These are phyloP conservation scores for Muscidifurax raptorellus DNA, from an alignment of 1,140 invertebrate species.

Conservation along the genomic window DNA sequence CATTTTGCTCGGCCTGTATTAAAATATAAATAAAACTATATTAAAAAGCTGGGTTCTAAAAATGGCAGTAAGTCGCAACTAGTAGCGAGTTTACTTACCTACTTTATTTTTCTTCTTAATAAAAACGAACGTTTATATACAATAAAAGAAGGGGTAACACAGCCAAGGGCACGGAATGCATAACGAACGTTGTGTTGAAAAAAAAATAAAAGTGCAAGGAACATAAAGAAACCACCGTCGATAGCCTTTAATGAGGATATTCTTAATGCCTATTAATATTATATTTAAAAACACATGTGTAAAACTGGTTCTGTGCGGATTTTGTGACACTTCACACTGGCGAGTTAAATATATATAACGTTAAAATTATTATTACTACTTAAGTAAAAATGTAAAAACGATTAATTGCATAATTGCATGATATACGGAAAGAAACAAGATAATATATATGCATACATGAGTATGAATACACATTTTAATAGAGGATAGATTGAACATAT, in stretches of 20 bases:
- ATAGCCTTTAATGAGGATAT: slow-evolving; percentile 40
- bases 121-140: neutral
- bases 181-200: neutral
- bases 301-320: neutral
- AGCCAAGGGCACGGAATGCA: neutral
- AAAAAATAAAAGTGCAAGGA: neutral
- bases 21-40: no score
- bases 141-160: neutral
- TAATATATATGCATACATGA: neutral
- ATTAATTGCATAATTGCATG: neutral
- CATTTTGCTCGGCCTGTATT: no score
- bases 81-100: neutral
- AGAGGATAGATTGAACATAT: slow-evolving; percentile 2
- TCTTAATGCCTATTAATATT: slow-evolving; percentile 32
- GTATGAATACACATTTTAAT: slow-evolving; percentile 13
- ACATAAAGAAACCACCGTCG: slow-evolving; percentile 30
- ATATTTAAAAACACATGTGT: slow-evolving; percentile 2
- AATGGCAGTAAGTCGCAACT: neutral
- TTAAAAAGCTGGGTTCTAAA: neutral
- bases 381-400: neutral
- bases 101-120: neutral
- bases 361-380: slow-evolving; percentile 21
- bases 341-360: neutral
- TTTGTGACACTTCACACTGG: neutral
- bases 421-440: neutral